These are phyloP conservation scores for Pica pica DNA, from an alignment of 2,113 vertebrate species.

Conservation along the genomic window DNA sequence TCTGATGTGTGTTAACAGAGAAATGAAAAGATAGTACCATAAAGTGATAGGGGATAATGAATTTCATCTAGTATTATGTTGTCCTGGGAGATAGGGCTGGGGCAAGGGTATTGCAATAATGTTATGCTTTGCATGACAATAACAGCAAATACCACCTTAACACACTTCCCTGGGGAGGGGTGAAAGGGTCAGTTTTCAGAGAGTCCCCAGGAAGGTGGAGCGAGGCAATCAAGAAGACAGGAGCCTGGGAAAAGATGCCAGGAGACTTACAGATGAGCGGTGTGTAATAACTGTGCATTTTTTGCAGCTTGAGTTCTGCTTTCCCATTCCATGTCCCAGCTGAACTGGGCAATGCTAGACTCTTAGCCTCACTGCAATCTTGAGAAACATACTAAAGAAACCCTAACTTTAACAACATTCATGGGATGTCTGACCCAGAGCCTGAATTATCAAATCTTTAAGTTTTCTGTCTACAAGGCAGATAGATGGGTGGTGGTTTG, in stretches of 20 bases:
- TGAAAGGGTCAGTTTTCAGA: background rate
- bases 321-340: background rate
- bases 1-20: conserved; percentile 24
- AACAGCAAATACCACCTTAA: background rate
- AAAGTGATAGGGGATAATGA: conserved; percentile 36
- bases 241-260: background rate
- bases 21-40: conserved; percentile 47
- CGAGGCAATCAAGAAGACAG: background rate
- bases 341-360: background rate
- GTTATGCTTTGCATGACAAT: background rate
- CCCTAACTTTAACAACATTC: background rate
- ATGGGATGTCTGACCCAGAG: background rate
- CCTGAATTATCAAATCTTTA: background rate
- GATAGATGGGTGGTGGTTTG: background rate
- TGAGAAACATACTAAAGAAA: background rate
- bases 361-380: background rate
- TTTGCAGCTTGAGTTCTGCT: background rate
- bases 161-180: accelerated
- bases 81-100: background rate
- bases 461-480: background rate
- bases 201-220: background rate
- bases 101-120: background rate
- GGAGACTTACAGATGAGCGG: background rate
- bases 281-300: background rate
- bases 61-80: conserved; percentile 3